Percentiles rank a stretch among this genome's conserved stretches.
Evolutionary conservation across 2,888 invertebrate genomes (phyloP).

Genomic region (Cordilura impudica): DNA sequence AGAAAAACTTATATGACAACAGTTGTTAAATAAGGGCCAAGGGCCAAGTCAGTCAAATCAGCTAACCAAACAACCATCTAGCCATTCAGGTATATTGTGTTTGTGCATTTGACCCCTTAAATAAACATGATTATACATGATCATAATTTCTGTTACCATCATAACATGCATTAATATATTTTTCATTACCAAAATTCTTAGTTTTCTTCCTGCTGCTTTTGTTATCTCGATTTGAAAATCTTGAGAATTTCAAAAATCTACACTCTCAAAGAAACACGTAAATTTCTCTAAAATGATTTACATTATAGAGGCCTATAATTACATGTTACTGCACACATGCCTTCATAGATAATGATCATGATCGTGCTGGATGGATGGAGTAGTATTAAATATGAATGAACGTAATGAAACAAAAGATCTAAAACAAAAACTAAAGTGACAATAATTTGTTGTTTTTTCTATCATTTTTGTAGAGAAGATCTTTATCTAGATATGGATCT

Average conservation of each 20-base stretch:
- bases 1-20: constrained; percentile 36
- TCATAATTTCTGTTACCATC: constrained; percentile 50
- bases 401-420: constrained; percentile 18
- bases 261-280: constrained; percentile 16
- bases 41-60: no score
- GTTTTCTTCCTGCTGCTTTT: constrained; percentile 59
- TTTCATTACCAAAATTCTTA: constrained; percentile 35
- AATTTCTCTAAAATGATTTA: constrained; percentile 57
- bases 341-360: constrained; percentile 37
- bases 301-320: constrained; percentile 58
- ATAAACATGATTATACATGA: constrained; percentile 29
- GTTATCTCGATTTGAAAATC: constrained; percentile 53
- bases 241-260: constrained; percentile 54
- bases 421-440: constrained; percentile 55
- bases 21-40: constrained; percentile 24
- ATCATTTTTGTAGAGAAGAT: constrained; percentile 23
- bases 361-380: constrained; percentile 14
- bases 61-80: background rate
- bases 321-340: constrained; percentile 51
- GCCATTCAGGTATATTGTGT: background rate
- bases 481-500: constrained; percentile 46
- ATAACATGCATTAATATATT: constrained; percentile 39
- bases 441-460: constrained; percentile 56
- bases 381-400: constrained; percentile 22
- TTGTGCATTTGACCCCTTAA: constrained; percentile 1